Evolutionary conservation across 1,140 invertebrate genomes (phyloP), one percentile per base, ranked within the genome.

Genomic region (Episyrphus balteatus): DNA sequence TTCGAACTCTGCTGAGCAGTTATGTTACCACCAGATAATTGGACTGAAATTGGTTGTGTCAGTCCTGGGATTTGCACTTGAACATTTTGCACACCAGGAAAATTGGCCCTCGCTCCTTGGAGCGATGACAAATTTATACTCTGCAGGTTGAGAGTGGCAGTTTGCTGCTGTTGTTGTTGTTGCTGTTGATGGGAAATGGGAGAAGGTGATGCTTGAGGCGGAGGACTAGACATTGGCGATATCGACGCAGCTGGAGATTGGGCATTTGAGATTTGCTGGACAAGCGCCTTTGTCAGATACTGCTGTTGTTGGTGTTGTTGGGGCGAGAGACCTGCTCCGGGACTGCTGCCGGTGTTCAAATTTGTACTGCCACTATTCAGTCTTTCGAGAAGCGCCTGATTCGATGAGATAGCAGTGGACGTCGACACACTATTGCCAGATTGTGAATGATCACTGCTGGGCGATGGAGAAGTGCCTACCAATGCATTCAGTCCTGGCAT

Each of bases 41-140:
- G 83, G 55, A 86, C 70, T 30, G 84, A 86, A 56, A 88, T 86
- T 11, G 84, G 83, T 53, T 85, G 83, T 12, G 82, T 75, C 36
- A 87, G 75, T 36, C 84, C 83, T 14, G 83, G 82, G 55, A 88
- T 81, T 58, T 86, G 86, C 32, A 82, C 80, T 67, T 81, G 79
- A 42, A 88, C 82, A 69, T 86, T 87, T 69, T 89, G 84, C 15
- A 88, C 67, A 41, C 83, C 83, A 42, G 83, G 78, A 44, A 88
- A 68, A 40, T 67, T 77, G 3, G 80, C 74, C 60, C 81, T 79
- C 5, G 75, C 75, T 10, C 76, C 74, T 61, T 82, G 82, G 40
- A 89, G 73, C 56, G 80, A 84, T 43, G 84, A 77, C 47, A 88
- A 73, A 69, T 86, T 88, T 43, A 88, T 76, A 53, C 84, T 81